phyloP scores from a whole-genome alignment of 2,797 vertebrate genomes.

The Tadarida brasiliensis region DNA sequence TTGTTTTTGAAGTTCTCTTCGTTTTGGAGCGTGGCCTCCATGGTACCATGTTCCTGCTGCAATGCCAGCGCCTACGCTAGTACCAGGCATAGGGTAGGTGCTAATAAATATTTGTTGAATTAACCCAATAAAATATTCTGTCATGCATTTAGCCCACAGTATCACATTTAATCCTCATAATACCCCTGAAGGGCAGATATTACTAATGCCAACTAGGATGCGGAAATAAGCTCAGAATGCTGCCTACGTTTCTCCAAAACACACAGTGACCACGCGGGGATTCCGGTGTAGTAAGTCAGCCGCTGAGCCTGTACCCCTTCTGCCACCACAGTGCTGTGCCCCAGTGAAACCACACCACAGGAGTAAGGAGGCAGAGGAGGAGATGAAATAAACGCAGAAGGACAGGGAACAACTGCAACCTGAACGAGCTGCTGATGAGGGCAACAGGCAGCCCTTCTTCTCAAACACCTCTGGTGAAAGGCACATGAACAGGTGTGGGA shows the following conservation, averaged over 20 bases:
- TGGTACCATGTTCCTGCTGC: background rate
- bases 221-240: background rate
- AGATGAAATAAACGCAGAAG: background rate
- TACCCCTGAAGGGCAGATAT: background rate
- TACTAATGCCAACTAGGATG: background rate
- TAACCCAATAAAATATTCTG: background rate
- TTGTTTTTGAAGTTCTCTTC: background rate
- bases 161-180: background rate
- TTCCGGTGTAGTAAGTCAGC: background rate
- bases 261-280: background rate
- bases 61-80: background rate
- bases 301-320: no score
- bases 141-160: background rate
- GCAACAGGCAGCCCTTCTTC: background rate
- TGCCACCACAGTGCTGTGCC: accelerated
- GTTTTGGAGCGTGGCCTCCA: background rate
- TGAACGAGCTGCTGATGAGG: background rate
- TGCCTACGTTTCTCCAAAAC: background rate
- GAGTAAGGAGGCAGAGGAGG: background rate
- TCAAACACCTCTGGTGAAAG: background rate
- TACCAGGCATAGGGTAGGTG: background rate
- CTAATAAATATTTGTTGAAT: conserved; percentile 2
- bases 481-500: background rate
- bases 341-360: background rate
- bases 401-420: background rate